Conservation (phyloP, 2,113 vertebrate genomes). For the Deroptyus accipitrinus region DNA sequence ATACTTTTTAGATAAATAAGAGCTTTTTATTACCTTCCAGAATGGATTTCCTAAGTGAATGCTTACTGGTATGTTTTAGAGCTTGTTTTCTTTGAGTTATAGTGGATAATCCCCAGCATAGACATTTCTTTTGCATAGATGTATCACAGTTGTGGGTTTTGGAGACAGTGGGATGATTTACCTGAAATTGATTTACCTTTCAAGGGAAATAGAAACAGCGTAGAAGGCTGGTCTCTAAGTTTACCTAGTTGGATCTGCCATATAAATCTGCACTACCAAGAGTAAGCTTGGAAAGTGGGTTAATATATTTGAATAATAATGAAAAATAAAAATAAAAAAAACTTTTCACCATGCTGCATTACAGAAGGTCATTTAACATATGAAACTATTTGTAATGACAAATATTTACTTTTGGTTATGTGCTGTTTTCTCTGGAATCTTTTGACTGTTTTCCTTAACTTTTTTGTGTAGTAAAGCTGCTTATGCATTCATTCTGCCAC, state of each 20-base stretch:
- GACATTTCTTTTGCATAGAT: not conserved
- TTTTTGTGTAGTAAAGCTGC: constrained; percentile 69
- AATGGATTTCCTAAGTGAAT: not conserved
- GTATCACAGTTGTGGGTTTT: not conserved
- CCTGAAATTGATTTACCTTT: not conserved
- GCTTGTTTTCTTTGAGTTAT: not conserved
- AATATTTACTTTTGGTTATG: not conserved
- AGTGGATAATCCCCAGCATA: not conserved
- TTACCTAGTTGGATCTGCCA: not conserved
- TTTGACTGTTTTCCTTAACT: constrained; percentile 65
- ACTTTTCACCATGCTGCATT: not conserved
- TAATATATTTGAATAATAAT: not conserved
- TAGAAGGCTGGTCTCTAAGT: not conserved
- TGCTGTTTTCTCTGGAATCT: constrained; percentile 47
- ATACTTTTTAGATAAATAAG: not conserved
- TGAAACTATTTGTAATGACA: not conserved
- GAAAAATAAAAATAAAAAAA: not conserved
- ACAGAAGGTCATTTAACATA: not conserved
- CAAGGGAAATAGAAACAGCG: not conserved
- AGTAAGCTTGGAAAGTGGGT: not conserved
- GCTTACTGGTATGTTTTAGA: not conserved
- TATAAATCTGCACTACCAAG: not conserved
- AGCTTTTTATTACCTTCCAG: not conserved
- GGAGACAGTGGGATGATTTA: not conserved
- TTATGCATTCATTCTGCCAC: constrained; percentile 70